Base-by-base conservation (phyloP, 2,113 vertebrate species). In the Scortum barcoo region DNA sequence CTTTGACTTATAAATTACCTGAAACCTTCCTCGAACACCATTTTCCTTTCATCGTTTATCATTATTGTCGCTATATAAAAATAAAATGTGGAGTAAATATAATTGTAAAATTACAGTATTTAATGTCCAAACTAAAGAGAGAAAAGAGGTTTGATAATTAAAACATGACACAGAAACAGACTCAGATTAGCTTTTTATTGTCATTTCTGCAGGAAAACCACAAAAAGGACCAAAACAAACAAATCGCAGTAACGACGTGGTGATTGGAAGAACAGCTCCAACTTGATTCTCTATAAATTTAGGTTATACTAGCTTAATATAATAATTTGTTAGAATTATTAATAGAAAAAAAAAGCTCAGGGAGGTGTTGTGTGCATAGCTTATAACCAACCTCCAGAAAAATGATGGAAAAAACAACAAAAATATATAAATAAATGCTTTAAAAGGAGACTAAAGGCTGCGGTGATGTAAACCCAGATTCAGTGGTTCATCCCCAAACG, bases 311-410 rank as follows among this genome's bases (percentile, higher is more conserved):
- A 87, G 44, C 61, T 91, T 85, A 51, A 86, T 84, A 91, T 8
- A 91, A 80, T 80, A 4, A 80, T 87, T 87, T 88, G 77, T 92
- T 91, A 92, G 60, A 86, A 22, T 63, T 57, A 79, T 44, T 91
- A 85, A 77, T 30, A 72, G 38, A 30, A 73, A 3, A 36, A 36
- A 73, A 56, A 75, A 85, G 83, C 74, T 80, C 13, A 40, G 46
- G 80, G 86, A 88, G 88, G 85, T 0, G 56, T 68, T 56, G 86
- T 93, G 92, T 94, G 92, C 93, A 61, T 93, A 93, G 93, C 92
- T 94, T 93, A 91, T 90, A 80, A 86, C 38, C 70, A 66, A 88
- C 86, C 86, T 86, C 90, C 84, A 56, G 54, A 62, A 17, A 26
- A 65, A 77, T n/a, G n/a, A n/a, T n/a, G n/a, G 71, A 62, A 54